Percentiles rank a stretch among this genome's conserved stretches.
phyloP scores from a whole-genome alignment of 2,888 invertebrate species.

The Clunio marinus region DNA sequence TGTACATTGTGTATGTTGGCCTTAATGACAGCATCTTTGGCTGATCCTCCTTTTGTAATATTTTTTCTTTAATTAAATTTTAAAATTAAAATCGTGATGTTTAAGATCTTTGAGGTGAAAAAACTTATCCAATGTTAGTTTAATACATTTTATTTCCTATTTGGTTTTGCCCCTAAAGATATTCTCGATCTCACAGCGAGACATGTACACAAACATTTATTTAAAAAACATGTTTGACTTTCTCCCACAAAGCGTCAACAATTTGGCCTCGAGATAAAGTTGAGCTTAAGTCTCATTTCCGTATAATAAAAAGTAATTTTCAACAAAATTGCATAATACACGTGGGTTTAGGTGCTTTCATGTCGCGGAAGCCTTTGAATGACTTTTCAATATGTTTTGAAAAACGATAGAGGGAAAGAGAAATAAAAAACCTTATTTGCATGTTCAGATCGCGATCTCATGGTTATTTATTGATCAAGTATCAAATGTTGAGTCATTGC shows the following conservation, averaged over 20 bases:
- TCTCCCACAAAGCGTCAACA: slow-evolving; percentile 7
- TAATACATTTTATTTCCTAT: background rate
- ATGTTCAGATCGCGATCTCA: background rate
- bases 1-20: too few relatives aligned
- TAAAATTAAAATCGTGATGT: background rate
- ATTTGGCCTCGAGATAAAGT: background rate
- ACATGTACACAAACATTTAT: too few relatives aligned
- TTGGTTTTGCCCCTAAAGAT: background rate
- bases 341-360: background rate
- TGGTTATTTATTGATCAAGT: background rate
- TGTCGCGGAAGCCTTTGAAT: slow-evolving; percentile 9
- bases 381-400: background rate
- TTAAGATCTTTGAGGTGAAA: background rate
- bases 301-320: slow-evolving; percentile 6
- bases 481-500: slow-evolving; percentile 3
- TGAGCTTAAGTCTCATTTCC: slow-evolving; percentile 9
- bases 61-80: slow-evolving; percentile 17
- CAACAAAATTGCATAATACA: slow-evolving; percentile 12
- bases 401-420: background rate
- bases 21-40: too few relatives aligned
- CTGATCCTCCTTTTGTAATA: too few relatives aligned
- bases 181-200: background rate
- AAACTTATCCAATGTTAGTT: slow-evolving; percentile 10
- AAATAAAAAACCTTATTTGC: background rate
- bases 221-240: too few relatives aligned